These are phyloP conservation scores for Cryptoprocta ferox DNA, from an alignment of 2,797 vertebrate genomes.

Conservation along the genomic window DNA sequence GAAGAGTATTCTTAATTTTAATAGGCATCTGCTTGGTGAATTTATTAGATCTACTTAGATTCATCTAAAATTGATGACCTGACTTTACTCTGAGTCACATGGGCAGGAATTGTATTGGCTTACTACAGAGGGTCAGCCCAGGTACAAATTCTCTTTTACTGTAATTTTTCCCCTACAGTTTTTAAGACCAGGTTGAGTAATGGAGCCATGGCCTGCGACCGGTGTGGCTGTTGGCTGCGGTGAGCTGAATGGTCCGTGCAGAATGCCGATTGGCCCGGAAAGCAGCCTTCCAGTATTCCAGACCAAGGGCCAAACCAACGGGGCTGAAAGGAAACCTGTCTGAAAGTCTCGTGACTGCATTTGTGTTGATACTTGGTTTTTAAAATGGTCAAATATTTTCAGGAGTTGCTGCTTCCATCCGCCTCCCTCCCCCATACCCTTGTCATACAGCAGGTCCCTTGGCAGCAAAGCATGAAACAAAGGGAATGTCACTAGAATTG, in stretches of 20 bases:
- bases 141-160: slow-evolving; percentile 67
- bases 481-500: not conserved
- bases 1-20: slow-evolving; percentile 12
- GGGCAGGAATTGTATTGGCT: not conserved
- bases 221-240: not conserved
- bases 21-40: slow-evolving; percentile 53
- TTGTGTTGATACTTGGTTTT: not conserved
- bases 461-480: not conserved
- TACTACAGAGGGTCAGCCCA: slow-evolving; percentile 61
- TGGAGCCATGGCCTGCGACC: not conserved
- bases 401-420: not conserved
- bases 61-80: slow-evolving; percentile 52
- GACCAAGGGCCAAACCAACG: not conserved
- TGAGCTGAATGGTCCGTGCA: not conserved
- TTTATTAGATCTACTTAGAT: slow-evolving; percentile 52
- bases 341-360: not conserved
- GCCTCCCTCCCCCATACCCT: not conserved
- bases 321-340: not conserved
- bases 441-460: not conserved
- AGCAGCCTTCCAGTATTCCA: not conserved
- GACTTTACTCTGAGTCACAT: slow-evolving; percentile 35
- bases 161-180: slow-evolving; percentile 47
- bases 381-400: not conserved
- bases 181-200: not conserved
- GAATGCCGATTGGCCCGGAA: not conserved